These are phyloP conservation scores for Epizoanthus illoricatus DNA, from an alignment of 92 coral and sea anemone species.

Conservation along the genomic window DNA sequence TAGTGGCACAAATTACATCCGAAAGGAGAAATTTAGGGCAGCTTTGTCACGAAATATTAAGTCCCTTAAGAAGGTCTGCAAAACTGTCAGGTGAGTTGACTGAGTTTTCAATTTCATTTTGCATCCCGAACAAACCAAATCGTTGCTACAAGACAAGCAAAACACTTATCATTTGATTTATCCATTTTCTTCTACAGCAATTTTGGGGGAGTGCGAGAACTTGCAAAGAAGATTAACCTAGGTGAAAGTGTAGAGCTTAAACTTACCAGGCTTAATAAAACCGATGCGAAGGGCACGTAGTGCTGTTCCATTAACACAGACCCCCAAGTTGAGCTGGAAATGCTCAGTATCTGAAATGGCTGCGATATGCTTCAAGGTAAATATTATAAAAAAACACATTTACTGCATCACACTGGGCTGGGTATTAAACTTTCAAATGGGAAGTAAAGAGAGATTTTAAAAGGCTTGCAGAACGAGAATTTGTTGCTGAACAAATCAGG, in stretches of 20 bases:
- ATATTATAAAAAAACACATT: too few relatives aligned
- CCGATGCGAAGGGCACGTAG: conserved; percentile 4
- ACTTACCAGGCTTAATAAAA: conserved; percentile 35
- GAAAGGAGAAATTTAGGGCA: conserved; percentile 23
- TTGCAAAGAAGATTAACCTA: conserved; percentile 23
- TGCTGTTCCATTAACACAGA: conserved; percentile 42
- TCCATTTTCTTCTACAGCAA: background rate
- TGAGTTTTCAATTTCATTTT: too few relatives aligned
- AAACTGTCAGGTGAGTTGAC: conserved; percentile 20
- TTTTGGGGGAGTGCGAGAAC: conserved; percentile 37
- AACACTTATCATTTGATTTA: too few relatives aligned
- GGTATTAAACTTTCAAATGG: too few relatives aligned
- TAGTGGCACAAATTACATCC: conserved; percentile 8
- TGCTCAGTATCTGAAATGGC: conserved; percentile 38
- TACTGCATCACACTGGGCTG: background rate
- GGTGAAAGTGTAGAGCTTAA: conserved; percentile 17
- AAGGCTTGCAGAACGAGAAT: too few relatives aligned
- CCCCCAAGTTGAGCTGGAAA: conserved; percentile 27
- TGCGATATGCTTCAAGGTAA: conserved; percentile 14
- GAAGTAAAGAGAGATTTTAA: too few relatives aligned
- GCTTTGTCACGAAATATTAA: background rate
- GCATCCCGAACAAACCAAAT: too few relatives aligned
- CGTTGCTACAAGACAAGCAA: too few relatives aligned
- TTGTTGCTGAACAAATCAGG: too few relatives aligned
- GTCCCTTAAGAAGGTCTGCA: conserved; percentile 7